phyloP scores from a whole-genome alignment of 1,140 invertebrate species.

The Drosophila pectinifera region DNA sequence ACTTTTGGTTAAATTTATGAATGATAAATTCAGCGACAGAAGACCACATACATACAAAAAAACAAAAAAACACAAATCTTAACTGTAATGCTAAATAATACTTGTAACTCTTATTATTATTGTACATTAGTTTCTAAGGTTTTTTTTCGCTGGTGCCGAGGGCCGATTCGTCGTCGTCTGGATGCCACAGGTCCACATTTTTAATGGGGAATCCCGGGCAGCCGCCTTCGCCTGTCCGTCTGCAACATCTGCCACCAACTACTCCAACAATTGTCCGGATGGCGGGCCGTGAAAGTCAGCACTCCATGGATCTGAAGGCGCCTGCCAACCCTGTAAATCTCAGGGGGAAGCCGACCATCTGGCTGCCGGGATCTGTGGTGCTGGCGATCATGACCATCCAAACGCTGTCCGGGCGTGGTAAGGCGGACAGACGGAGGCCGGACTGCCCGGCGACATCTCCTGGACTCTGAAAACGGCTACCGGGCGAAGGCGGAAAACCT shows the following conservation, averaged over 20 bases:
- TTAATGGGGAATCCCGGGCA: background rate
- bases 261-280: slow-evolving; percentile 35
- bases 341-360: slow-evolving; percentile 17
- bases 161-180: background rate
- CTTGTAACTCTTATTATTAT: slow-evolving; percentile 66
- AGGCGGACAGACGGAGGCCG: slow-evolving; percentile 19
- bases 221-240: slow-evolving; percentile 28
- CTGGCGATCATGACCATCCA: slow-evolving; percentile 3
- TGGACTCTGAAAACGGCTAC: background rate
- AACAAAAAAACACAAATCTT: slow-evolving; percentile 45
- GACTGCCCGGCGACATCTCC: background rate
- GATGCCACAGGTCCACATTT: background rate
- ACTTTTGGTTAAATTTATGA: slow-evolving; percentile 21
- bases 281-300: slow-evolving; percentile 6
- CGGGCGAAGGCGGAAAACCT: background rate
- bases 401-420: slow-evolving; percentile 25
- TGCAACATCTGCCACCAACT: slow-evolving; percentile 33
- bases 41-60: slow-evolving; percentile 6
- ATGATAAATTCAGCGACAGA: background rate
- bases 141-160: slow-evolving; percentile 21
- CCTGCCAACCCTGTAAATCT: background rate
- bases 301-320: slow-evolving; percentile 15
- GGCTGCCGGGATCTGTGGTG: slow-evolving; percentile 19
- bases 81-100: slow-evolving; percentile 51
- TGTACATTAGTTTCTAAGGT: slow-evolving; percentile 70